A percentile compares a stretch with the other conserved stretches of the same genome.
Evolutionary conservation across 2,888 invertebrate genomes (phyloP).

Genomic region (Rhodophaea formosa): DNA sequence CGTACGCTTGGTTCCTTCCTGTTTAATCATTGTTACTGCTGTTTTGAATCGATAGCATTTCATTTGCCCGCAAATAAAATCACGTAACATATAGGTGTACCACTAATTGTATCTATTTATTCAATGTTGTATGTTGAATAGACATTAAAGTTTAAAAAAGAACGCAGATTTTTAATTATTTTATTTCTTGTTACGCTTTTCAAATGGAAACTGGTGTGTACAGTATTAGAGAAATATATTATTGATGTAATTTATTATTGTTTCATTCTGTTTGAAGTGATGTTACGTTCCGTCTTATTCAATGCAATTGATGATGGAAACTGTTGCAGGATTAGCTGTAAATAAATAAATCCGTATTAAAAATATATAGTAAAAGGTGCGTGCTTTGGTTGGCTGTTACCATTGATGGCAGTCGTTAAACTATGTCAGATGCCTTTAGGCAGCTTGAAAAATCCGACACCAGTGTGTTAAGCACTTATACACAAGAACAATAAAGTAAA

Average conservation of each 20-base stretch:
- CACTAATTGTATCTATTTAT: constrained; percentile 58
- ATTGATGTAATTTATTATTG: constrained; percentile 54
- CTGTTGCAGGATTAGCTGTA: constrained; percentile 38
- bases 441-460: no score
- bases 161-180: constrained; percentile 49
- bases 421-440: no score
- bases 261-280: constrained; percentile 46
- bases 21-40: constrained; percentile 36
- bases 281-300: constrained; percentile 40
- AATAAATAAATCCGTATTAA: constrained; percentile 19
- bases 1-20: constrained; percentile 42
- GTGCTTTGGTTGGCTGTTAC: no score
- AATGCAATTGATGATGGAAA: no score
- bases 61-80: constrained; percentile 60
- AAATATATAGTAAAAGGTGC: no score
- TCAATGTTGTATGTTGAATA: constrained; percentile 75
- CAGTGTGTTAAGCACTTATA: no score
- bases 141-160: constrained; percentile 67
- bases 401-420: no score
- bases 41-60: constrained; percentile 70
- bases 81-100: constrained; percentile 39
- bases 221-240: constrained; percentile 77
- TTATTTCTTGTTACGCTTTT: constrained; percentile 50
- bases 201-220: constrained; percentile 57
- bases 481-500: no score